Evolutionary conservation across 2,888 invertebrate species (phyloP), one percentile per base, ranked within the genome.

Genomic region (Lasioglossum pauxillum): DNA sequence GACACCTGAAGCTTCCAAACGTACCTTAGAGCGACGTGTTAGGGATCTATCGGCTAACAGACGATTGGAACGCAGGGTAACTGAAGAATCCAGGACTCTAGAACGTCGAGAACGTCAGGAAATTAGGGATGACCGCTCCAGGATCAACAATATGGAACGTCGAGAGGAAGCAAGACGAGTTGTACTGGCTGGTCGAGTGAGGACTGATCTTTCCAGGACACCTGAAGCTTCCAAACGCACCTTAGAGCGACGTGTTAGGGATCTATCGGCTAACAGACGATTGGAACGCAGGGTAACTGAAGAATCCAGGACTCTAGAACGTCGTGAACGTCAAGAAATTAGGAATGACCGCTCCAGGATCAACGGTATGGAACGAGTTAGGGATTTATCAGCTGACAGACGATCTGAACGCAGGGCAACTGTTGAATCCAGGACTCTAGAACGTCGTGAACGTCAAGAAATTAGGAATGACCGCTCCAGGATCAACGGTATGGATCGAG

Each of bases 31-130:
- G 2, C 46, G 49, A 49, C 49, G 35, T 1, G 35, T 31, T 16
- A 73, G 31, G 49, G 31, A 31, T 31, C 23, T 46, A 27, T 67
- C 64, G 1, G 31, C 35, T 7, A 49, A 49, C 16, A 44, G 79
- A 60, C 73, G 23, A 31, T 44, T 19, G 0, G 79, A 64, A 44
- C 60, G 41, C 5, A 46, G n/a, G 23, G 27, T 2, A 5, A n/a
- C 14, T 71, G n/a, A 10, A 1, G 23, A 14, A 31, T 19, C 8
- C 14, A 35, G 57, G 31, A 5, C 83, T 14, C 0, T 64, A 0
- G 57, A 60, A 60, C 64, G 60, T 5, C 76, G 41, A 12, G 67
- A 77, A 57, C 49, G 69, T 2, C 67, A 60, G 14, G 57, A 79
- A 57, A 10, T 27, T 16, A 83, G 71, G 27, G 23, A 27, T 16